Evolutionary conservation across 2,888 invertebrate genomes (phyloP), one percentile per base, ranked within the genome.

Genomic region (Drepanosiphum platanoidis): DNA sequence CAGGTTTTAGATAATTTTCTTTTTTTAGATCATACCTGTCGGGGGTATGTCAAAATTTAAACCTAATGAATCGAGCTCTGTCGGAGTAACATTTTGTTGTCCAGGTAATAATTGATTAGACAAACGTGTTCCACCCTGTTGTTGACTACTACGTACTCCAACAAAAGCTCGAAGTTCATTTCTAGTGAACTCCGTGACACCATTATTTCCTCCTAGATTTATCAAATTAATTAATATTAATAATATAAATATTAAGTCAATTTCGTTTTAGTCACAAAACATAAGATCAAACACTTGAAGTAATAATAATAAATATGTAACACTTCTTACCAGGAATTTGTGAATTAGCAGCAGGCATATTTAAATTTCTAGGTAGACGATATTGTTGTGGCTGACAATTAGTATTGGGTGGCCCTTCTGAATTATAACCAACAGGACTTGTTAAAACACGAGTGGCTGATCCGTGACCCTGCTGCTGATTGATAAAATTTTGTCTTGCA

Each of bases 111-210:
- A 89, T 82, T 89, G 89, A 82, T 88, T 88, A 79, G 87, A 88
- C 90, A 91, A 89, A 89, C 91, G 88, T 87, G 90, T 89, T 86
- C 87, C 88, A 87, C 88, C 88, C 46, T 90, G 90, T n/a, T 81
- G 81, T 88, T 92, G 92, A 61, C 95, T 94, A 61, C 95, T 94
- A 89, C 97, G 93, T 83, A 95, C 96, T 88, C 95, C 96, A 86
- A 97, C 96, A 87, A 95, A 94, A 77, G 96, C 96, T 88, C 97
- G 92, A 89, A 97, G 91, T 91, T 97, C 96, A 91, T 97, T 96
- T 89, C 96, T 93, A 88, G 97, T 97, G 91, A 94, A 97, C 91
- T 97, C 97, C 79, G 96, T 92, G 89, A 91, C 92, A 87, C 90
- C 90, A 88, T 90, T 92, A 88, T 89, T 91, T 86, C 89, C 90